phyloP scores from a whole-genome alignment of 2,113 vertebrate genomes.

The Oncorhynchus clarkii region DNA sequence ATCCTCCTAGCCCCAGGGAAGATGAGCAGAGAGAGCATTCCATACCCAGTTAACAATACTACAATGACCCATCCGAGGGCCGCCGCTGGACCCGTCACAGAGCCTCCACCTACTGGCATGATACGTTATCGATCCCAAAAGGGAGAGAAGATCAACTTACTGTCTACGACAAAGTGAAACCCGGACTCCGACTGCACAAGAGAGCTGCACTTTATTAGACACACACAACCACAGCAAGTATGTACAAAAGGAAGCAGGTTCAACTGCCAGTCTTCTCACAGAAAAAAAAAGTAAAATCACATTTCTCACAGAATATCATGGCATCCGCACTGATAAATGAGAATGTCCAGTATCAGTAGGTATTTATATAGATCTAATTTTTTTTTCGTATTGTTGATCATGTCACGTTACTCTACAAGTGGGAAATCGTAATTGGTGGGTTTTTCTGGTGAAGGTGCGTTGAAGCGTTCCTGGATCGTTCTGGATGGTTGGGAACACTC shows the following conservation, averaged over 20 bases:
- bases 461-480: constrained; percentile 42
- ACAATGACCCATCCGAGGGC: background rate
- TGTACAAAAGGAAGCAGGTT: constrained; percentile 76
- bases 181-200: constrained; percentile 68
- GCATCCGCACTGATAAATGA: constrained; percentile 82
- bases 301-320: constrained; percentile 83
- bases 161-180: constrained; percentile 25
- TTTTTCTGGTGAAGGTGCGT: constrained; percentile 48
- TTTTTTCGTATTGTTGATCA: constrained; percentile 69
- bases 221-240: constrained; percentile 81
- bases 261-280: constrained; percentile 75
- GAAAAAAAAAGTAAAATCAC: constrained; percentile 69
- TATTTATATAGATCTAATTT: constrained; percentile 72
- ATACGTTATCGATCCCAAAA: too few species aligned
- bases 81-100: too few species aligned
- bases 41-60: background rate
- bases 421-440: constrained; percentile 58
- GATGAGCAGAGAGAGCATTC: background rate
- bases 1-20: background rate
- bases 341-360: constrained; percentile 68
- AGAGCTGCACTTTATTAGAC: constrained; percentile 83
- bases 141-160: background rate
- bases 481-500: constrained; percentile 19
- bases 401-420: constrained; percentile 80
- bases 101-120: too few species aligned